Conservation (phyloP, 2,888 invertebrate genomes). For the Eupithecia abbreviata region DNA sequence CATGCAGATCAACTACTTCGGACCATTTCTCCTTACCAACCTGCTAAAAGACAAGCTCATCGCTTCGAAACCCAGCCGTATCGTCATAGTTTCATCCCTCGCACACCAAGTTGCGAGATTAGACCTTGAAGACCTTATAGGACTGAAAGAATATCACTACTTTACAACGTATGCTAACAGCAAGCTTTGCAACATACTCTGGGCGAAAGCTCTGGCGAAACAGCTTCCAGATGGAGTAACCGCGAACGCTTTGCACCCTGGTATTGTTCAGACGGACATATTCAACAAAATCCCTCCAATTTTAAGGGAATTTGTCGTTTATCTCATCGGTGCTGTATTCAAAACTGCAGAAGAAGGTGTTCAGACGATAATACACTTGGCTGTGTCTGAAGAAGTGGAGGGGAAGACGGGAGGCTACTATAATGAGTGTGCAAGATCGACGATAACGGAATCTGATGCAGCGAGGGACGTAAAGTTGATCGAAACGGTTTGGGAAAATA, state of each 20-base stretch:
- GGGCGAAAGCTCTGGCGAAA: constrained; percentile 71
- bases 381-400: constrained; percentile 88
- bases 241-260: constrained; percentile 92
- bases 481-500: constrained; percentile 89
- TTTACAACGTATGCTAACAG: constrained; percentile 74
- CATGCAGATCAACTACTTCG: constrained; percentile 88
- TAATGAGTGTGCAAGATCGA: constrained; percentile 87
- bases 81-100: constrained; percentile 74
- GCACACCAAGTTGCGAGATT: constrained; percentile 76
- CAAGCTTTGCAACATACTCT: constrained; percentile 72
- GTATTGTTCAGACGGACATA: constrained; percentile 90
- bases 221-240: constrained; percentile 84
- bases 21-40: constrained; percentile 88
- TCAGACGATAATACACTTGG: constrained; percentile 89
- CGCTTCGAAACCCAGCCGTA: constrained; percentile 69
- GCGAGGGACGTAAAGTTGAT: constrained; percentile 86
- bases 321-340: constrained; percentile 85
- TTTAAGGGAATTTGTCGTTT: constrained; percentile 74
- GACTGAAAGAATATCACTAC: constrained; percentile 52
- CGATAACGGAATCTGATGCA: constrained; percentile 68
- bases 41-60: constrained; percentile 81
- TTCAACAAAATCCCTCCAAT: constrained; percentile 84
- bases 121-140: constrained; percentile 58
- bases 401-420: constrained; percentile 90
- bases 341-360: constrained; percentile 90